Base-by-base conservation (phyloP, 2,888 invertebrate species). In the Hirtodrosophila confusa region DNA sequence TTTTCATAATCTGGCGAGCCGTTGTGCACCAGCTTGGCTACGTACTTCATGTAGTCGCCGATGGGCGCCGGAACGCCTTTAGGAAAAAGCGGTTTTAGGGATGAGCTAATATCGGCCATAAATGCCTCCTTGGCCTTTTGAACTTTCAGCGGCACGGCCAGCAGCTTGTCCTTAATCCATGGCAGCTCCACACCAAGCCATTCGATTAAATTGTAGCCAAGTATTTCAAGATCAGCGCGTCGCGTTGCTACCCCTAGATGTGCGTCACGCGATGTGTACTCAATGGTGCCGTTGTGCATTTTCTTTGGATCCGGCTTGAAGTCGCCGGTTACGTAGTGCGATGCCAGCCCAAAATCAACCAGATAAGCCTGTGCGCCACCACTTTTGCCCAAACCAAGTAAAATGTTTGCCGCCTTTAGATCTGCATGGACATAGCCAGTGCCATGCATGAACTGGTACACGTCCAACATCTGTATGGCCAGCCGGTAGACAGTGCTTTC, bases 241-340 rank as follows among this genome's bases (percentile, higher is more conserved):
- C 96, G 95, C 10, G 97, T 97, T 33, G 96, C 92, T 45, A 95
- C 95, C 91, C 99, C 99, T 76, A 95, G 93, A 92, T 99, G 99
- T 3, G 98, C 98, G 93, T 99, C 99, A 65, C 97, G 93, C 77
- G 98, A 98, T 0, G 98, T 97, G 90, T 98, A 99, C 89, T 99
- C 98, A 66, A 98, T 96, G 0, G 99, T 99, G 0, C 99, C 99
- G 91, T 99, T 97, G 90, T 99, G 99, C 68, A 97, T 98, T 90
- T 95, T 96, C 82, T 96, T 96, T 0, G 97, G 96, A 92, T 99
- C 97, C 0, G 96, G 95, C 90, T 96, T 97, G 90, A 96, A 97
- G 60, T 95, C 95, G 83, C 95, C 96, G 0, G 94, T 95, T 2
- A 93, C 94, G 77, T 94, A 95, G 75, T 94, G 94, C 10, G 95